Evolutionary conservation across 2,113 vertebrate genomes (phyloP).

Genomic region (Polypterus bichir): DNA sequence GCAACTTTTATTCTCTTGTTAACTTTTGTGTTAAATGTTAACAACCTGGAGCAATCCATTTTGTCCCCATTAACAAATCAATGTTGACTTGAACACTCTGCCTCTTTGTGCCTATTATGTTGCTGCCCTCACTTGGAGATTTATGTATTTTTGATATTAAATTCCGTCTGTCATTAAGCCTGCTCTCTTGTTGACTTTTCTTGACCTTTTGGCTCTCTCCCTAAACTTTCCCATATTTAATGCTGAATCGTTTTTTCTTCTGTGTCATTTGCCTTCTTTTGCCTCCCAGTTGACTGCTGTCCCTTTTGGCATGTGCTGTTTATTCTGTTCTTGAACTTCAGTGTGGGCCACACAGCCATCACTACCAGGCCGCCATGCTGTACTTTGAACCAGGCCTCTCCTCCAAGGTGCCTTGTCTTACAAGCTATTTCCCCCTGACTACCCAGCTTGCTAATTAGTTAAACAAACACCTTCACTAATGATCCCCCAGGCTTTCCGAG

Average conservation of each 20-base stretch:
- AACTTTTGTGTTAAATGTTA: slow-evolving; percentile 77
- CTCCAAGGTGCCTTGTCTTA: slow-evolving; percentile 54
- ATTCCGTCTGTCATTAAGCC: slow-evolving; percentile 83
- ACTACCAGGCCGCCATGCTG: slow-evolving; percentile 56
- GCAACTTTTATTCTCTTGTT: slow-evolving; percentile 50
- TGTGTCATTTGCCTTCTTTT: slow-evolving; percentile 38
- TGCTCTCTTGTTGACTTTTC: slow-evolving; percentile 96
- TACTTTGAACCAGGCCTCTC: slow-evolving; percentile 62
- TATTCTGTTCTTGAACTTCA: slow-evolving; percentile 99
- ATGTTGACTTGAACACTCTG: slow-evolving; percentile 69
- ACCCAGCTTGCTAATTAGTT: slow-evolving; percentile 93
- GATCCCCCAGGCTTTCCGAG: slow-evolving; percentile 60
- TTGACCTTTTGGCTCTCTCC: slow-evolving; percentile 70
- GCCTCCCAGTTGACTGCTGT: slow-evolving; percentile 37
- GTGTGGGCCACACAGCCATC: slow-evolving; percentile 56
- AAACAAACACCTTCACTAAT: slow-evolving; percentile 84
- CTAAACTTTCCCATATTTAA: slow-evolving; percentile 90
- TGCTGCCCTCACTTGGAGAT: slow-evolving; percentile 75
- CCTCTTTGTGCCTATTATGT: slow-evolving; percentile 71
- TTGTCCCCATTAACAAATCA: slow-evolving; percentile 60
- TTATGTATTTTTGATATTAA: slow-evolving; percentile 99
- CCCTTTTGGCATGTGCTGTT: slow-evolving; percentile 76
- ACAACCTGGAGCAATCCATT: slow-evolving; percentile 58
- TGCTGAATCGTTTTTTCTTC: slow-evolving; percentile 43
- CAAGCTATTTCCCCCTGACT: slow-evolving; percentile 61